Base-by-base conservation (phyloP, 1,140 invertebrate genomes). In the Neodiprion fabricii region DNA sequence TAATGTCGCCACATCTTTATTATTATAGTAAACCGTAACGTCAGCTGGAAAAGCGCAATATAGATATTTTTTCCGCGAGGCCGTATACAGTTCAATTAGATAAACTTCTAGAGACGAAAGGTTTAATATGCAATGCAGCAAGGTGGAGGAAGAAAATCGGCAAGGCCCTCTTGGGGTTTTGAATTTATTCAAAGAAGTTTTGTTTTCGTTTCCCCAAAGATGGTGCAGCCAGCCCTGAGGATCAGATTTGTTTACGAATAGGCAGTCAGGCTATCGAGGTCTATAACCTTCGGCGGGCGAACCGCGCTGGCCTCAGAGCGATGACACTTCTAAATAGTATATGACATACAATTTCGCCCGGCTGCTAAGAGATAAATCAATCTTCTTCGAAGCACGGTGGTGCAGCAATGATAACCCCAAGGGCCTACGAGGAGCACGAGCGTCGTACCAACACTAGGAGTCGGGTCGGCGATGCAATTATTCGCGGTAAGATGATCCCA, bases 401-500 rank as follows among this genome's bases (percentile, higher is more conserved):
- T 53, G 50, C 50, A 53, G 50, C 50, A 53, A 14, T 53, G 50
- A 53, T 53, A 53, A 53, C 50, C 50, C 50, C 50, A 14, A 53
- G 50, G 50, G 50, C 10, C n/a, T 53, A 53, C 50, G n/a, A 11
- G 17, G 1, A 14, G 50, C 50, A 53, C n/a, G 2, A 14, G 2
- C 50, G 50, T n/a, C 69, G 50, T 61, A 71, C 50, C 73, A 17
- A 9, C 67, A 17, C 21, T 53, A 14, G 50, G 10, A 53, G 50
- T 53, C 11, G 28, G 70, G 74, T 72, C 71, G 74, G 75, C 72
- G 76, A 78, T 79, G 71, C 68, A 80, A 79, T 80, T 79, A 80
- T 77, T 79, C 74, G 66, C 76, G 71, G 73, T 69, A 80, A 80
- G 74, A 76, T 80, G 73, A 79, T 80, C 79, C 79, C 76, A 79